Percentiles rank a stretch among this genome's conserved stretches.
Evolutionary conservation across 2,113 vertebrate species (phyloP).

Genomic region (Trochalopteron elliotii): DNA sequence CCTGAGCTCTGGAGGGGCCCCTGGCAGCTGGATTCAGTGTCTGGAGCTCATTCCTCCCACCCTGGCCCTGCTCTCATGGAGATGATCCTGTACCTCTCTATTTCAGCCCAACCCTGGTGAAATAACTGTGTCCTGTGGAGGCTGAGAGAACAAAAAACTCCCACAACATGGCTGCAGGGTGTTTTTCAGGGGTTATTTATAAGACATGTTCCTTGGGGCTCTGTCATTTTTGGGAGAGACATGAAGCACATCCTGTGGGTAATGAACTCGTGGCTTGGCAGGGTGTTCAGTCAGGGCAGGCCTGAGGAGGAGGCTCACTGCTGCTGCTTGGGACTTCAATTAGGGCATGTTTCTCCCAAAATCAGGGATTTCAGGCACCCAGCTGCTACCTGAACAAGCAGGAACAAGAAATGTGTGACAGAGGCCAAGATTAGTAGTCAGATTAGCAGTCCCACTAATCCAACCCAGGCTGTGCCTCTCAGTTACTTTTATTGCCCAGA

Average conservation of each 20-base stretch:
- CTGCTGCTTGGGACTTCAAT: neutral
- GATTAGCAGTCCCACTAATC: neutral
- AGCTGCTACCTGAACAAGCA: neutral
- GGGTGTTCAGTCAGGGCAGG: neutral
- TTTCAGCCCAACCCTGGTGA: neutral
- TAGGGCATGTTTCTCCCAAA: neutral
- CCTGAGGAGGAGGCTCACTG: neutral
- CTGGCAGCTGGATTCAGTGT: neutral
- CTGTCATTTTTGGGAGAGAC: neutral
- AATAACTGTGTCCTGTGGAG: neutral
- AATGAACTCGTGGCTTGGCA: neutral
- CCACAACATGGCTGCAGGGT: fast-evolving
- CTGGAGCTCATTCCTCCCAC: neutral
- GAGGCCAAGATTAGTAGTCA: too few species aligned
- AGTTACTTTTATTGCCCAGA: neutral
- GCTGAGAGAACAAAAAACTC: neutral
- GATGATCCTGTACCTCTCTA: fast-evolving
- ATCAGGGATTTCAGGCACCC: neutral
- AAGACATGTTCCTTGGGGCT: neutral
- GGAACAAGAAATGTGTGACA: fast-evolving
- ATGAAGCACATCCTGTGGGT: neutral
- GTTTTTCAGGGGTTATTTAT: neutral
- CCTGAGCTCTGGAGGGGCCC: neutral
- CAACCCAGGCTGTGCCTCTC: neutral
- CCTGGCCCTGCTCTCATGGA: neutral